Percentiles rank a stretch among this genome's conserved stretches.
Conservation (phyloP, 2,113 vertebrate genomes). For the Gallinago paraguaiae region DNA sequence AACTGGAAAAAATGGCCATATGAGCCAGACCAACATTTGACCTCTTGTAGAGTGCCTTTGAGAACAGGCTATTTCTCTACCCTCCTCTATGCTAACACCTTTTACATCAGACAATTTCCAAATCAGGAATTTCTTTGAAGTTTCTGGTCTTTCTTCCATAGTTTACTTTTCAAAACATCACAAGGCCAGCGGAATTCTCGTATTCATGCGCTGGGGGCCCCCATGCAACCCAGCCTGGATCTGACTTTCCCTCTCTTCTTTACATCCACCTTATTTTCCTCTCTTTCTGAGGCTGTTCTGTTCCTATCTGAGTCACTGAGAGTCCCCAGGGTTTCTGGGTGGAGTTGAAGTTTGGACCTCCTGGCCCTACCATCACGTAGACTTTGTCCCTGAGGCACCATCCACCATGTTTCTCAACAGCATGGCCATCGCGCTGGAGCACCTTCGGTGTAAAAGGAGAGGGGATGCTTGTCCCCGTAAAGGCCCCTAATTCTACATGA, state of each 20-base stretch:
- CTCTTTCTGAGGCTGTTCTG: not conserved
- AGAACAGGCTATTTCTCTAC: conserved; percentile 55
- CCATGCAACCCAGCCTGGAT: conserved; percentile 17
- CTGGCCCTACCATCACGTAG: not conserved
- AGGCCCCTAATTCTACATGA: not conserved
- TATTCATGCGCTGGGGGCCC: conserved; percentile 51
- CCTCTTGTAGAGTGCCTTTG: conserved; percentile 62
- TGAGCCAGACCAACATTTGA: conserved; percentile 62
- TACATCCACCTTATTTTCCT: not conserved
- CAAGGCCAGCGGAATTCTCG: conserved; percentile 56
- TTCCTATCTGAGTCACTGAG: not conserved
- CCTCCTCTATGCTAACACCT: conserved; percentile 54
- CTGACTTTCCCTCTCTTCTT: not conserved
- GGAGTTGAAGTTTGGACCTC: not conserved
- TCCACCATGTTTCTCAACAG: not conserved
- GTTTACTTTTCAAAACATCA: conserved; percentile 72
- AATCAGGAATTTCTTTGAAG: conserved; percentile 73
- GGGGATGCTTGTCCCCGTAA: not conserved
- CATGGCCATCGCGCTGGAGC: rapidly evolving
- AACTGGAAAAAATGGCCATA: conserved; percentile 51
- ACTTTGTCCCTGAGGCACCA: not conserved
- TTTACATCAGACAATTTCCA: conserved; percentile 72
- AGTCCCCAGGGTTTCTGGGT: not conserved
- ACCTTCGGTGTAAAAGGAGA: not conserved
- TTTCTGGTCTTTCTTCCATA: conserved; percentile 51